These are phyloP conservation scores for Tragulus kanchil DNA, from an alignment of 2,113 vertebrate genomes.

Conservation along the genomic window DNA sequence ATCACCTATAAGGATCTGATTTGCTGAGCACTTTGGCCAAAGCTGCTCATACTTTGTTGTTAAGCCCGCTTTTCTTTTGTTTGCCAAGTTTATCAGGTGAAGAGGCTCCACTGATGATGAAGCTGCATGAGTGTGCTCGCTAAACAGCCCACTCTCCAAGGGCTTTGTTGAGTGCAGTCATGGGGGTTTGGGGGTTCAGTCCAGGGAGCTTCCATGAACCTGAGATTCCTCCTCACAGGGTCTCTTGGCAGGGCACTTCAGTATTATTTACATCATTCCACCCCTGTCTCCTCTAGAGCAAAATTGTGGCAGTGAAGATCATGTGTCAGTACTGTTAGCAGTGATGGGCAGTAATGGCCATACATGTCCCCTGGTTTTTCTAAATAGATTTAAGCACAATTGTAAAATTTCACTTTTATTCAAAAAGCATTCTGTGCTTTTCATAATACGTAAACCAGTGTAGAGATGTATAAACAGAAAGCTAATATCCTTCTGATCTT, in stretches of 20 bases:
- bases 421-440: neutral
- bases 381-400: neutral
- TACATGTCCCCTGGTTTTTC: neutral
- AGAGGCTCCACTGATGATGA: neutral
- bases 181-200: neutral
- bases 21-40: neutral
- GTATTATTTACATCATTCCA: neutral
- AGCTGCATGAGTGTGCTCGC: too few relatives aligned
- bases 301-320: neutral
- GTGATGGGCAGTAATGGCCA: rapidly evolving
- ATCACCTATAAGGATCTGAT: neutral
- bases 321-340: neutral
- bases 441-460: neutral
- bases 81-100: neutral
- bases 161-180: neutral
- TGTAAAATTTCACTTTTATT: neutral
- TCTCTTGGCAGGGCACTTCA: neutral
- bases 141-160: neutral
- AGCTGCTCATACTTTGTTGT: neutral
- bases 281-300: neutral
- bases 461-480: neutral
- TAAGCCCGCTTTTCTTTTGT: neutral
- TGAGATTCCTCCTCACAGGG: neutral
- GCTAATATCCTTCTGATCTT: neutral
- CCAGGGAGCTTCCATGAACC: neutral